These are phyloP conservation scores for Bovichtus diacanthus DNA, from an alignment of 2,797 vertebrate genomes.

Conservation along the genomic window DNA sequence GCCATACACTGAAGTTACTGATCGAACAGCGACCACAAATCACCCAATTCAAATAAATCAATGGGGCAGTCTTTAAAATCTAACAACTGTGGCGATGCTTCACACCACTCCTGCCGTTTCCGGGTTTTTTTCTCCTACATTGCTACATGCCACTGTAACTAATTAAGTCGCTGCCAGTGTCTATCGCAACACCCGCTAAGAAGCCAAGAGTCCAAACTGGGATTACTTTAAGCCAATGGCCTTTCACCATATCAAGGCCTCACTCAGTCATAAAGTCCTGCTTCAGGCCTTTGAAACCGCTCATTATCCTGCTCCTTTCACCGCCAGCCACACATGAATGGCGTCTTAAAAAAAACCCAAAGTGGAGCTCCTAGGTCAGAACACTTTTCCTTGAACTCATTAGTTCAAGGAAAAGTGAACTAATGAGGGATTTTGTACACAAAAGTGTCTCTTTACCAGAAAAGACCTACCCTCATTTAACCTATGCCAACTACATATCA, in stretches of 20 bases:
- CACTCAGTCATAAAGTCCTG: constrained; percentile 61
- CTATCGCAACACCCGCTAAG: constrained; percentile 47
- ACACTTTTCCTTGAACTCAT: constrained; percentile 49
- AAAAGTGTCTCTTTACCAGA: constrained; percentile 17
- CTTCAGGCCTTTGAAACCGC: constrained; percentile 58
- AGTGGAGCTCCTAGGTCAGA: constrained; percentile 15
- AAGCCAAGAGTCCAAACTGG: constrained; percentile 64
- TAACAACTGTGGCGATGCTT: constrained; percentile 13
- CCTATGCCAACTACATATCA: constrained; percentile 5
- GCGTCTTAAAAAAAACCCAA: constrained; percentile 41
- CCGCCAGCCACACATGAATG: constrained; percentile 27
- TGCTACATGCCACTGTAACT: constrained; percentile 52
- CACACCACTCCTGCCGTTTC: constrained; percentile 1
- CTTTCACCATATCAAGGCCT: constrained; percentile 71
- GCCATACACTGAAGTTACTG: constrained; percentile 6
- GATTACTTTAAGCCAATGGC: constrained; percentile 72
- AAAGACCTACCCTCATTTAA: constrained; percentile 28
- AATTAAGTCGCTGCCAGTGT: constrained; percentile 64
- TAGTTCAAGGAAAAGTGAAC: too few relatives aligned
- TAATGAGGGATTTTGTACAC: constrained; percentile 16
- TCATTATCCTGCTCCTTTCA: constrained; percentile 66
- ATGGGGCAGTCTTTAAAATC: constrained; percentile 4
- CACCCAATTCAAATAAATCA: constrained; percentile 37
- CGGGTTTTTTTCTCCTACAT: constrained; percentile 30
- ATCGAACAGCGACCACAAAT: constrained; percentile 17